Conservation (phyloP, 37 sponge, comb jelly and placozoan species). For the Lycopodina hypogea region DNA sequence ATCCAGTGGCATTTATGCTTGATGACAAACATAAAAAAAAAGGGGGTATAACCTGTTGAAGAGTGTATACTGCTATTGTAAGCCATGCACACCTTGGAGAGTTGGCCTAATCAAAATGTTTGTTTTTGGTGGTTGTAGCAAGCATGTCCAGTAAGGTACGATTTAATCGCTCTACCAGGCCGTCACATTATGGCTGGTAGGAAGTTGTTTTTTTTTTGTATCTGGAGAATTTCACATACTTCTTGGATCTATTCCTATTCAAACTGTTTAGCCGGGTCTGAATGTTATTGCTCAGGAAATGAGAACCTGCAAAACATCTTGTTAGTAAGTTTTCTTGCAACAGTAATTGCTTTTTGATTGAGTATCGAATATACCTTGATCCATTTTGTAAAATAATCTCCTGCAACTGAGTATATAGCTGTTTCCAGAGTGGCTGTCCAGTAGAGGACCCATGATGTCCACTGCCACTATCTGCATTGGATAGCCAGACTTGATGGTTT, state of each 20-base stretch:
- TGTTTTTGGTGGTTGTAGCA: constrained; percentile 43
- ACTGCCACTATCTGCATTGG: no score
- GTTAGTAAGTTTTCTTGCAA: constrained; percentile 27
- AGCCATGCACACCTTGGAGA: no score
- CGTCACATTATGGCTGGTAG: no score
- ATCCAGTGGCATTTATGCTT: constrained; percentile 39
- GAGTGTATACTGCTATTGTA: no score
- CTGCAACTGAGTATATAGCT: constrained; percentile 33
- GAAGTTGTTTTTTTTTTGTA: constrained; percentile 49
- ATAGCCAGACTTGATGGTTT: no score
- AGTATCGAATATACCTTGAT: constrained; percentile 54
- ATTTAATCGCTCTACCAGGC: no score
- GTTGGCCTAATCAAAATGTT: constrained; percentile 52
- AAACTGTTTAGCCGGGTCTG: constrained; percentile 50
- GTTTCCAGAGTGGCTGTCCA: no score
- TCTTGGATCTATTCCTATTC: constrained; percentile 32
- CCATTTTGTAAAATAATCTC: constrained; percentile 55
- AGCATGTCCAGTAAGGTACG: no score
- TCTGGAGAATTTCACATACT: constrained; percentile 25
- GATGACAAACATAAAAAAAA: constrained; percentile 47
- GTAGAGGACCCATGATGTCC: no score
- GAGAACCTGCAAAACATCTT: no score
- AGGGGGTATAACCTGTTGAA: constrained; percentile 26
- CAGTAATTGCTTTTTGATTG: constrained; percentile 51
- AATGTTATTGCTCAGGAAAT: constrained; percentile 42